Conservation (phyloP, 1,140 invertebrate species). For the Coenobita brevimanus region DNA sequence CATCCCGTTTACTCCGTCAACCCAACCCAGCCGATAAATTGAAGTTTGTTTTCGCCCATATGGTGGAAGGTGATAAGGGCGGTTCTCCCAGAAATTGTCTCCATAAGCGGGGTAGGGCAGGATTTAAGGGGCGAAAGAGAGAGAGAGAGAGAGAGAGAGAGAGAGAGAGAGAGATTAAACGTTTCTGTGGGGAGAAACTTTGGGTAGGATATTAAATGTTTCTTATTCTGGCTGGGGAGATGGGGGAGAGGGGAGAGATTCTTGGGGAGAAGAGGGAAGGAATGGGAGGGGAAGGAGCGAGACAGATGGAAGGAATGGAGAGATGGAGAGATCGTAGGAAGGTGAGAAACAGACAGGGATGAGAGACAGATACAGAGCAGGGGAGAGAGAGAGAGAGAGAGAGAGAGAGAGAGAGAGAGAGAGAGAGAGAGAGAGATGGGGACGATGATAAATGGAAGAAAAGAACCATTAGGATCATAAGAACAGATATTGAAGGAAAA, state of each 20-base stretch:
- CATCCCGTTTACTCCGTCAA: not conserved
- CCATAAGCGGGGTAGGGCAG: too few species aligned
- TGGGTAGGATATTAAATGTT: not conserved
- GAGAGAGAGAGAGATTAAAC: too few species aligned
- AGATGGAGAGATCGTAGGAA: not conserved
- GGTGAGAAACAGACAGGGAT: not conserved
- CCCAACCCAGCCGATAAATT: not conserved
- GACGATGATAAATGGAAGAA: not conserved
- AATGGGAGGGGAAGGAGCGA: not conserved
- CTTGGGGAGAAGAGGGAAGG: too few species aligned
- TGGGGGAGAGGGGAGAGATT: too few species aligned
- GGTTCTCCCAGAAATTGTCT: too few species aligned
- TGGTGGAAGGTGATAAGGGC: too few species aligned
- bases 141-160: too few species aligned
- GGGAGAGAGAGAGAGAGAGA: not conserved
- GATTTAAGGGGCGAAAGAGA: too few species aligned
- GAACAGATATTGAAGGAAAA: too few species aligned
- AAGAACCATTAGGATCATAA: too few species aligned
- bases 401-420: not conserved
- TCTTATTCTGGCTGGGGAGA: not conserved
- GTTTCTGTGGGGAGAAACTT: too few species aligned
- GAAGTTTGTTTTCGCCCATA: too few species aligned
- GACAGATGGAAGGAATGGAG: not conserved
- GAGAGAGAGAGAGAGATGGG: not conserved
- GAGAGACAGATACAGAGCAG: not conserved